Evolutionary conservation across 2,888 invertebrate species (phyloP).

Genomic region (Noctua janthina): DNA sequence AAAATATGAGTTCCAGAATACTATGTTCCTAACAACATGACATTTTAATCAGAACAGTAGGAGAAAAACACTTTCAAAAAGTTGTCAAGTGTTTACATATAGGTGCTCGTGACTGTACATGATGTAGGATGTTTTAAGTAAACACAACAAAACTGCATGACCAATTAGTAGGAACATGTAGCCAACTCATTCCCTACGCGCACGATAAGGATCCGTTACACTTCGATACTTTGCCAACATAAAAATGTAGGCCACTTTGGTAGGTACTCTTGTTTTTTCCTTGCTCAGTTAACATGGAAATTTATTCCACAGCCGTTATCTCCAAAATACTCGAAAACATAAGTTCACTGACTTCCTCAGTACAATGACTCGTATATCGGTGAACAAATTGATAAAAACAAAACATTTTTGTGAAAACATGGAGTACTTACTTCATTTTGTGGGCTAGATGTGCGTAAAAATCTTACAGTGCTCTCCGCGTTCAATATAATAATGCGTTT

Average conservation of each 20-base stretch:
- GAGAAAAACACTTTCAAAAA: too few relatives aligned
- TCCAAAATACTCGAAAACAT: conserved; percentile 48
- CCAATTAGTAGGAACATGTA: conserved; percentile 28
- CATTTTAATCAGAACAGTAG: too few relatives aligned
- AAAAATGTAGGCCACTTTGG: conserved; percentile 39
- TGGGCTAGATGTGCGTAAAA: too few relatives aligned
- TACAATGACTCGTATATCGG: conserved; percentile 63
- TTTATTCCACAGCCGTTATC: conserved; percentile 63
- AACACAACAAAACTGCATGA: not conserved
- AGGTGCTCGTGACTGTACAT: not conserved
- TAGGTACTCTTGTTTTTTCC: conserved; percentile 41
- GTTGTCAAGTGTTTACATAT: too few relatives aligned
- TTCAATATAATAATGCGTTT: too few relatives aligned
- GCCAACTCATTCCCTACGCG: conserved; percentile 36
- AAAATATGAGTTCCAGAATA: too few relatives aligned
- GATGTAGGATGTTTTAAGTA: not conserved
- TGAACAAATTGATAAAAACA: conserved; percentile 62
- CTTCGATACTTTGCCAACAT: conserved; percentile 47
- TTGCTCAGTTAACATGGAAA: conserved; percentile 51
- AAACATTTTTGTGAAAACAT: conserved; percentile 47
- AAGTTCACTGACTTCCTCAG: conserved; percentile 66
- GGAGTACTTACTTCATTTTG: conserved; percentile 26
- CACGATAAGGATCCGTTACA: conserved; percentile 59
- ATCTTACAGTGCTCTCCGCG: too few relatives aligned
- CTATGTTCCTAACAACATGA: too few relatives aligned